Percentiles rank a stretch among this genome's conserved stretches.
These are phyloP conservation scores for Clistopyga incitator DNA, from an alignment of 2,888 invertebrate genomes.

Conservation along the genomic window DNA sequence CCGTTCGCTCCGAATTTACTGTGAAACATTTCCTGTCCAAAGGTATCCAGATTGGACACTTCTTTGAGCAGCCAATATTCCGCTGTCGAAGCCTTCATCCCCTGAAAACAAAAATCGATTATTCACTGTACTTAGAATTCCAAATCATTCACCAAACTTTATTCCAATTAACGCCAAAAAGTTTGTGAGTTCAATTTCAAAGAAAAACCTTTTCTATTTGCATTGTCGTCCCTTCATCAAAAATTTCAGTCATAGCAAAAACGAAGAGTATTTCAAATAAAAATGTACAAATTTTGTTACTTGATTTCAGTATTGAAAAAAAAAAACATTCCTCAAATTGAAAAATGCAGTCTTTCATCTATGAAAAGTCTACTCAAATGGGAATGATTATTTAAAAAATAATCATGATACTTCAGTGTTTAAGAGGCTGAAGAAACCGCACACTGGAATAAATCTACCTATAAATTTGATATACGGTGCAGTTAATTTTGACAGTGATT, in stretches of 20 bases:
- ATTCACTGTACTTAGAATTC: neutral
- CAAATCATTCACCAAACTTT: neutral
- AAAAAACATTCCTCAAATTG: no score
- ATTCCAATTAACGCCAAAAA: neutral
- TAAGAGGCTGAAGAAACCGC: no score
- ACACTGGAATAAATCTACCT: no score
- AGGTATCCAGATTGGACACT: slow-evolving; percentile 91
- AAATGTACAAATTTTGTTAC: no score
- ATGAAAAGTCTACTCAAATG: no score
- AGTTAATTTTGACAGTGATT: neutral
- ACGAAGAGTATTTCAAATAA: no score
- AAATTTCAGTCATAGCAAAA: neutral
- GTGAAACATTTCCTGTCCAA: slow-evolving; percentile 94
- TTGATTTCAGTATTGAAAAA: no score
- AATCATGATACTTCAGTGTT: no score
- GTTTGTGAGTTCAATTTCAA: neutral
- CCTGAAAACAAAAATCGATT: slow-evolving; percentile 79
- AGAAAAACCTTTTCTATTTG: no score
- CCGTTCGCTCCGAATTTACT: slow-evolving; percentile 87
- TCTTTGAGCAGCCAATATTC: slow-evolving; percentile 94
- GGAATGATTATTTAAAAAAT: no score
- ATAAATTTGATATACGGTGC: neutral
- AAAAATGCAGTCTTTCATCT: no score
- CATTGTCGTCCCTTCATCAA: neutral
- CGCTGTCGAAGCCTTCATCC: slow-evolving; percentile 91